phyloP scores from a whole-genome alignment of 2,113 vertebrate species.

The Epinephelus moara region DNA sequence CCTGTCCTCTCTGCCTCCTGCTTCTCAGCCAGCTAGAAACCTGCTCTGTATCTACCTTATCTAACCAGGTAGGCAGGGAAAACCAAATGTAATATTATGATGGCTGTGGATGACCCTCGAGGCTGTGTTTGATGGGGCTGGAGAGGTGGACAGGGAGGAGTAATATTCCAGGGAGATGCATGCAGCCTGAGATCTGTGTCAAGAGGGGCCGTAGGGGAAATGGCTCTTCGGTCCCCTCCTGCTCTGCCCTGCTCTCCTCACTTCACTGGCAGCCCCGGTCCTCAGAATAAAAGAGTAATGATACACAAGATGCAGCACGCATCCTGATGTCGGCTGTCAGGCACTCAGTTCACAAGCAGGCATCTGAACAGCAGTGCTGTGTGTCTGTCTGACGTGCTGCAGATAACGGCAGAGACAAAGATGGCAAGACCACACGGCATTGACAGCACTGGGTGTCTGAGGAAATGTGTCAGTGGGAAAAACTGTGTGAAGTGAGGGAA shows the following conservation, averaged over 20 bases:
- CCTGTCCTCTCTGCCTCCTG: not conserved
- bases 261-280: constrained; percentile 28
- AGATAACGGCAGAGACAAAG: constrained; percentile 44
- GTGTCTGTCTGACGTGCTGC: constrained; percentile 12
- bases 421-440: constrained; percentile 16
- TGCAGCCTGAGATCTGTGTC: constrained; percentile 59
- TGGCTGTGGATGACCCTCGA: constrained; percentile 28
- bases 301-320: constrained; percentile 49
- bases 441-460: constrained; percentile 33
- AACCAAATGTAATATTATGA: constrained; percentile 39
- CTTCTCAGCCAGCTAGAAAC: constrained; percentile 31
- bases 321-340: constrained; percentile 30
- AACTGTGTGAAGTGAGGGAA: constrained; percentile 9
- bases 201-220: constrained; percentile 43
- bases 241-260: constrained; percentile 5
- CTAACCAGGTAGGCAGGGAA: constrained; percentile 27
- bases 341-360: constrained; percentile 8
- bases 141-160: constrained; percentile 21
- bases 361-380: constrained; percentile 35
- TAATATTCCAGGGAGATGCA: constrained; percentile 51
- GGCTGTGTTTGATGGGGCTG: constrained; percentile 33
- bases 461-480: constrained; percentile 24
- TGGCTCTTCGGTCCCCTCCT: constrained; percentile 24
- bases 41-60: constrained; percentile 47
- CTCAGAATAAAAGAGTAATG: constrained; percentile 45